Conservation (phyloP, 2,113 vertebrate species). For the Tychaedon coryphoeus region DNA sequence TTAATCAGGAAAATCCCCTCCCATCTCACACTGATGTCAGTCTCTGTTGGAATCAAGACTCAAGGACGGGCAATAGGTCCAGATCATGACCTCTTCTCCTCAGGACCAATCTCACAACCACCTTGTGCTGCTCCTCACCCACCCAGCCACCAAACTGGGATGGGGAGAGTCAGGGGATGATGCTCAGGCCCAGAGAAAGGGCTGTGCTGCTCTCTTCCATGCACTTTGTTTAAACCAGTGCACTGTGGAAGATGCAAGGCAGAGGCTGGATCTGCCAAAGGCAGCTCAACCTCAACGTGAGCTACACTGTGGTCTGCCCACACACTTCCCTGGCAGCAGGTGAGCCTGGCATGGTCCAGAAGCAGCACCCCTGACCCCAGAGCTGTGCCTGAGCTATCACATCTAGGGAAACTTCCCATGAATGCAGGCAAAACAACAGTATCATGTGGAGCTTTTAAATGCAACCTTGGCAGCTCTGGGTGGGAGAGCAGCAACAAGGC, state of each 20-base stretch:
- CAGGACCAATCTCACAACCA: background rate
- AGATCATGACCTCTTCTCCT: background rate
- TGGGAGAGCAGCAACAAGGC: background rate
- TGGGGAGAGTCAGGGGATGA: background rate
- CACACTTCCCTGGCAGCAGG: background rate
- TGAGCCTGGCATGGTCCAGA: background rate
- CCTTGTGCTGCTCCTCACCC: background rate
- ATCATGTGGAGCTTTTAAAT: background rate
- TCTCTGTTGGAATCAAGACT: background rate
- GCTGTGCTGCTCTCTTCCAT: background rate
- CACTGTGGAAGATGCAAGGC: background rate
- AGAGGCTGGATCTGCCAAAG: background rate
- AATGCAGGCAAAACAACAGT: background rate
- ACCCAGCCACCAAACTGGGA: background rate
- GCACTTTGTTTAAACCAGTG: background rate
- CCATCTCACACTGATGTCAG: background rate
- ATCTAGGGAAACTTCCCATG: background rate
- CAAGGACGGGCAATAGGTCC: background rate
- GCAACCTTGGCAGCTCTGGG: background rate
- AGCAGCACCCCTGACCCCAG: background rate
- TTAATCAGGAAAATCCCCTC: background rate
- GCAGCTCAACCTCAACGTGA: background rate
- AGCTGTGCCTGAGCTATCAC: accelerated
- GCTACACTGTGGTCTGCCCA: background rate
- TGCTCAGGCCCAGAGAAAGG: background rate